A percentile compares a stretch with the other conserved stretches of the same genome.
Conservation (phyloP, 2,888 invertebrate genomes). For the Drosophila seclusa region DNA sequence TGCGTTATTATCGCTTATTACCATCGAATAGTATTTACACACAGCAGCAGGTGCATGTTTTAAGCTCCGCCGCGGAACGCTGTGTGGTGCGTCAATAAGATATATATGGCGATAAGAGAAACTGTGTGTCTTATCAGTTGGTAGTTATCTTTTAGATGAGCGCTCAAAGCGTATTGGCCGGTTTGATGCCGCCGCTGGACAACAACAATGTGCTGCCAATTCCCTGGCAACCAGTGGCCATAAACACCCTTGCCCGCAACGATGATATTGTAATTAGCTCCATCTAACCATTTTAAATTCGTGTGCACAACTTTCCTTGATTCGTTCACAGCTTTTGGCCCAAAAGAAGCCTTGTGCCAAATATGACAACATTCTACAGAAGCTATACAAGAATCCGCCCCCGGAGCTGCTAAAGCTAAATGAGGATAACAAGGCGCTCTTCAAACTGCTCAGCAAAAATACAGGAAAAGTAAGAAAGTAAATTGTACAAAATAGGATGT, state of each 20-base stretch:
- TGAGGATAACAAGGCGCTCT: conserved; percentile 87
- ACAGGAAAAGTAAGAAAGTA: conserved; percentile 86
- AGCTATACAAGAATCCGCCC: conserved; percentile 86
- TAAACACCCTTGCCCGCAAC: conserved; percentile 90
- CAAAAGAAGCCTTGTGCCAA: conserved; percentile 86
- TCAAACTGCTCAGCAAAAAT: conserved; percentile 87
- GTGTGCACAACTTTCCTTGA: neutral
- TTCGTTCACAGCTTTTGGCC: conserved; percentile 77
- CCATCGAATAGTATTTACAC: conserved; percentile 87
- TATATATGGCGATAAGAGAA: conserved; percentile 44
- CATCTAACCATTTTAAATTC: neutral
- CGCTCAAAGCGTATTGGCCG: conserved; percentile 91
- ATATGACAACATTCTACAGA: conserved; percentile 86
- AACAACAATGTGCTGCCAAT: conserved; percentile 84
- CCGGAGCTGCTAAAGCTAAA: conserved; percentile 86
- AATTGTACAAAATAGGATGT: too few species aligned
- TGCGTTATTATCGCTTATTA: conserved; percentile 89
- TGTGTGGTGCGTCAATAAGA: conserved; percentile 85
- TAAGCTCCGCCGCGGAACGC: conserved; percentile 92
- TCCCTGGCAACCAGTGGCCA: conserved; percentile 94
- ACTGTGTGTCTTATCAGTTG: conserved; percentile 67
- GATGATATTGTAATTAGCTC: conserved; percentile 88
- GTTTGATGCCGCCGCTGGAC: conserved; percentile 86
- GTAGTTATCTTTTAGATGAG: conserved; percentile 88
- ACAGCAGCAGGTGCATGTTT: conserved; percentile 87